Evolutionary conservation across 2,888 invertebrate genomes (phyloP).

Genomic region (Diadegma fenestrale): DNA sequence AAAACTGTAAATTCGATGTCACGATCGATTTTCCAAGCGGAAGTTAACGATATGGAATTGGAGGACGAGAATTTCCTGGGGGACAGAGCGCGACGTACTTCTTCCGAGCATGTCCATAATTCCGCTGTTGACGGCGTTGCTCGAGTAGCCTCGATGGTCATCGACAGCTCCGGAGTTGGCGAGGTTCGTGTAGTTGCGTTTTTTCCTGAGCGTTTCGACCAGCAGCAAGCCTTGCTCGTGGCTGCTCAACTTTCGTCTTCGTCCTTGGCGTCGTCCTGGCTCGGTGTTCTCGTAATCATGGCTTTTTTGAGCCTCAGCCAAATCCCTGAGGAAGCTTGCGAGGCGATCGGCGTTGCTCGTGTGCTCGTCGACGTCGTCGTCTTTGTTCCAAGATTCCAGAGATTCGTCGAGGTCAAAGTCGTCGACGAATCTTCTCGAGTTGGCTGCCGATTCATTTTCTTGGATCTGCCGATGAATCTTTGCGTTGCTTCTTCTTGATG

Average conservation of each 20-base stretch:
- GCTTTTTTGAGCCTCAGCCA: constrained; percentile 27
- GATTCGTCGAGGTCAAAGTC: constrained; percentile 53
- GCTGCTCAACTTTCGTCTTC: constrained; percentile 86
- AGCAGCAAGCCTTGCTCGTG: constrained; percentile 92
- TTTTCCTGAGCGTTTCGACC: constrained; percentile 90
- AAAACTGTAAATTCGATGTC: background rate
- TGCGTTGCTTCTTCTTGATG: background rate
- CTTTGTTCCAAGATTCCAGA: constrained; percentile 56
- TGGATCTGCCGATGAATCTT: background rate
- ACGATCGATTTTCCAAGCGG: background rate
- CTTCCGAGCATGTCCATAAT: constrained; percentile 94
- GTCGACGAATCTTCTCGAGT: constrained; percentile 59
- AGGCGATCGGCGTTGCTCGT: constrained; percentile 16
- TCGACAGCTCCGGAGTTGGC: constrained; percentile 75
- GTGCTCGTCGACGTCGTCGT: background rate
- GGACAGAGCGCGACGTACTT: constrained; percentile 86
- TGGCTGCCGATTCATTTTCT: constrained; percentile 2
- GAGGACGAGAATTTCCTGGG: too few species aligned
- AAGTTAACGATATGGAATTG: too few species aligned
- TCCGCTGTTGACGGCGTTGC: constrained; percentile 87
- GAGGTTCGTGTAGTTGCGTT: constrained; percentile 84
- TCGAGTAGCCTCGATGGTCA: constrained; percentile 86
- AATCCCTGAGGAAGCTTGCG: constrained; percentile 46
- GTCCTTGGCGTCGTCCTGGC: constrained; percentile 70
- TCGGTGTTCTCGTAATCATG: constrained; percentile 32